Evolutionary conservation across 2,888 invertebrate genomes (phyloP), one percentile per base, ranked within the genome.

Genomic region (Coenonympha glycerion): DNA sequence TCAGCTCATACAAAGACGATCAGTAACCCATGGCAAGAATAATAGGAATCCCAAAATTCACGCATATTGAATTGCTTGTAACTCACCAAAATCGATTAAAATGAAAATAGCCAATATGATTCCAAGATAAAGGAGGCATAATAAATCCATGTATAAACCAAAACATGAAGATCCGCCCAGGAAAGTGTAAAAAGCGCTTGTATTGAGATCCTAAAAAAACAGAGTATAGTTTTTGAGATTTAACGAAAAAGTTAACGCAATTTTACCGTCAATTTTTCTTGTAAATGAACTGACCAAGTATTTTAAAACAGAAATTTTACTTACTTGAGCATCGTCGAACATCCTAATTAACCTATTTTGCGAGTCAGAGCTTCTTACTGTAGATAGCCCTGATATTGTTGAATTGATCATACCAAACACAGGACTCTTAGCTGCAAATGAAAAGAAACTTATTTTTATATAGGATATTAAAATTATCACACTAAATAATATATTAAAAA

Each of bases 391-490:
- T 54, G 91, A 88, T 33, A 95, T 83, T 0, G 93, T 91, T 1
- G 93, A 91, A 60, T 90, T 92, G 21, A 95, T 84, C 80, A 94
- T 93, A 4, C 93, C 91, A 68, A 93, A 94, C 1, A 95, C 92
- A 0, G 95, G 95, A 67, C 93, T 93, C 57, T 93, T 90, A 15
- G 92, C 94, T 94, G 13, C 26, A 33, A 33, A 28, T 37, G 13
- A 30, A 11, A 15, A 8, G 16, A 15, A 15, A 9, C 0, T 8
- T 2, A 4, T 6, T 31, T 15, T 3, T 16, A 11, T 16, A 33
- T 8, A 16, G 16, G n/a, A n/a, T n/a, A n/a, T n/a, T n/a, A n/a
- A n/a, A n/a, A n/a, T n/a, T n/a, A n/a, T n/a, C n/a, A n/a, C n/a
- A n/a, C n/a, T n/a, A n/a, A n/a, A n/a, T n/a, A n/a, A n/a, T n/a